Evolutionary conservation across 2,888 invertebrate genomes (phyloP), one percentile per base, ranked within the genome.

Genomic region (Drosophila picticornis): DNA sequence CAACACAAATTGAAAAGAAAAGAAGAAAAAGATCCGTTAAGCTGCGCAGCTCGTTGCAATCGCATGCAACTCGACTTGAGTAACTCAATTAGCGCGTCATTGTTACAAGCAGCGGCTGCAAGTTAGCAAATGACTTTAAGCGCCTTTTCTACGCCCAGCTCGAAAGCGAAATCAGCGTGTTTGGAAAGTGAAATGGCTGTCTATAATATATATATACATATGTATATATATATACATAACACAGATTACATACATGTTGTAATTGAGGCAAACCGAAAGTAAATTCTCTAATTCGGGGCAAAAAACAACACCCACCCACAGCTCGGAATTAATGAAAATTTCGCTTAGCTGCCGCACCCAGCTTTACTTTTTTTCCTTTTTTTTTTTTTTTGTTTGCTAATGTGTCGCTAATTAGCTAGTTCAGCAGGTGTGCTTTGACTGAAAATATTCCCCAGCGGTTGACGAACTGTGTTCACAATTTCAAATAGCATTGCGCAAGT

Each of bases 61-160:
- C 72, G 77, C 78, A 77, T 68, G 81, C 84, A 82, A 78, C 72
- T 56, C 36, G 38, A 56, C 38, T 70, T 56, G 58, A 67, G 74
- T 84, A 90, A 90, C 88, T 85, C 90, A 87, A 90, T 85, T 90
- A 90, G 84, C 62, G 59, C 36, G 48, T 63, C 53, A 64, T 63
- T 71, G 74, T 71, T 75, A 64, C 76, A 64, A 46, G 53, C 46
- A 46, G 25, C 46, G 16, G 9, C 46, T 51, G 72, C 72, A 58
- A 62, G 22, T 31, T 19, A n/a, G 22, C 57, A 57, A 64, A 32
- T 43, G 36, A 62, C 56, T 83, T 75, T 70, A 81, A 81, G 84
- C 88, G 72, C 75, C 59, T 84, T 90, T 89, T 82, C 76, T 62
- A 80, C 77, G 90, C 90, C 84, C 61, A 66, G 61, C 71, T 68